These are phyloP conservation scores for Peromyscus eremicus DNA, from an alignment of 2,797 vertebrate genomes.

Conservation along the genomic window DNA sequence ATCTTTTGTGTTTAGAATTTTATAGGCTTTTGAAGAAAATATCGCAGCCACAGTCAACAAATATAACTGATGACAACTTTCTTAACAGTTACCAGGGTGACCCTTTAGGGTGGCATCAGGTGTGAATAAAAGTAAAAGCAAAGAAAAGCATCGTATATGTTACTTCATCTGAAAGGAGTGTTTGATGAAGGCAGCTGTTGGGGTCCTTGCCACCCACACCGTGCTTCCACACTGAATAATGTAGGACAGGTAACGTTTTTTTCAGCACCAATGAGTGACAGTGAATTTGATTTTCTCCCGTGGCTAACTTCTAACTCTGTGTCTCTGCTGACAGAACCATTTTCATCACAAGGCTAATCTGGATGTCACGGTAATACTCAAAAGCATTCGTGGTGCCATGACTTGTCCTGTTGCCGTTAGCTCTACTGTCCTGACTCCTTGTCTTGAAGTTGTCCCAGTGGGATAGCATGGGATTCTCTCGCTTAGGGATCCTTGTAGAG, in stretches of 20 bases:
- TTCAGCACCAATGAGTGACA: conserved; percentile 17
- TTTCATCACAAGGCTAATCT: conserved; percentile 34
- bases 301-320: conserved; percentile 15
- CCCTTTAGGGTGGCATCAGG: background rate
- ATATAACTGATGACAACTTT: background rate
- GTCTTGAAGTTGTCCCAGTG: conserved; percentile 32
- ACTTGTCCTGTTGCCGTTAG: background rate
- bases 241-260: conserved; percentile 49
- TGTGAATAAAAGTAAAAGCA: conserved; percentile 20
- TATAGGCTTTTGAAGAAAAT: conserved; percentile 30
- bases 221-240: background rate
- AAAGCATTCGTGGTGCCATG: background rate
- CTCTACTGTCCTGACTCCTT: background rate
- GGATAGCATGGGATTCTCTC: background rate
- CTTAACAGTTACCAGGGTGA: background rate
- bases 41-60: background rate
- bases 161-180: conserved; percentile 5
- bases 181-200: background rate
- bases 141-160: background rate
- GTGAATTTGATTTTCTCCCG: conserved; percentile 47
- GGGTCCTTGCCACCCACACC: background rate
- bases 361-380: conserved; percentile 27
- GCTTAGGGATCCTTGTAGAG: background rate
- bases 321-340: background rate
- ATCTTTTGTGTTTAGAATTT: background rate